Conservation (phyloP, 2,888 invertebrate species). For the Pyrrhosoma nymphula region DNA sequence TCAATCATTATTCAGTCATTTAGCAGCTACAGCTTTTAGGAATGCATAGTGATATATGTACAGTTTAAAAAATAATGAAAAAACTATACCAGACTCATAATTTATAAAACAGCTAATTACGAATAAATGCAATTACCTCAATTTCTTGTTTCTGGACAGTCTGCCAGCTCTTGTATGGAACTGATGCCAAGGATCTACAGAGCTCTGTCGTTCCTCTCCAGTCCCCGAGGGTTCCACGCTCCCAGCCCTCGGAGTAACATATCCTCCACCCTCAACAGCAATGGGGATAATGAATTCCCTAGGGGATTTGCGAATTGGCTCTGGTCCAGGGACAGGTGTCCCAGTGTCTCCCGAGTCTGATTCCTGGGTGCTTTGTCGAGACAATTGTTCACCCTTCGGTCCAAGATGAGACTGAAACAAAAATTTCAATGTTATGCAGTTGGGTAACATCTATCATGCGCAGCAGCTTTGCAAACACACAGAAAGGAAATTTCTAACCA, state of each 20-base stretch:
- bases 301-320: conserved; percentile 92
- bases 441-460: too few relatives aligned
- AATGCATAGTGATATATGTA: too few relatives aligned
- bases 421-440: neutral
- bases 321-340: conserved; percentile 78
- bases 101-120: neutral
- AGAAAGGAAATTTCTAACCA: too few relatives aligned
- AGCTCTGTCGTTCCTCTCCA: conserved; percentile 81
- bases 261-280: conserved; percentile 93
- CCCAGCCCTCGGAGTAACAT: conserved; percentile 87
- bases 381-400: conserved; percentile 75
- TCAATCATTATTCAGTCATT: too few relatives aligned
- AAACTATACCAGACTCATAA: neutral
- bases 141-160: conserved; percentile 70
- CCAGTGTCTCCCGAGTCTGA: conserved; percentile 83
- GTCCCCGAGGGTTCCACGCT: conserved; percentile 85
- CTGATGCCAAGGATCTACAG: conserved; percentile 80
- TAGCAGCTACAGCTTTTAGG: too few relatives aligned
- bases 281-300: conserved; percentile 96
- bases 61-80: too few relatives aligned
- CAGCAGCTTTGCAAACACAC: too few relatives aligned
- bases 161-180: conserved; percentile 71
- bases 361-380: conserved; percentile 84
- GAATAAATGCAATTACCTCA: conserved; percentile 71
- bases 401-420: conserved; percentile 26